phyloP scores from a whole-genome alignment of 1,140 invertebrate species.

The Latrodectus geometricus region DNA sequence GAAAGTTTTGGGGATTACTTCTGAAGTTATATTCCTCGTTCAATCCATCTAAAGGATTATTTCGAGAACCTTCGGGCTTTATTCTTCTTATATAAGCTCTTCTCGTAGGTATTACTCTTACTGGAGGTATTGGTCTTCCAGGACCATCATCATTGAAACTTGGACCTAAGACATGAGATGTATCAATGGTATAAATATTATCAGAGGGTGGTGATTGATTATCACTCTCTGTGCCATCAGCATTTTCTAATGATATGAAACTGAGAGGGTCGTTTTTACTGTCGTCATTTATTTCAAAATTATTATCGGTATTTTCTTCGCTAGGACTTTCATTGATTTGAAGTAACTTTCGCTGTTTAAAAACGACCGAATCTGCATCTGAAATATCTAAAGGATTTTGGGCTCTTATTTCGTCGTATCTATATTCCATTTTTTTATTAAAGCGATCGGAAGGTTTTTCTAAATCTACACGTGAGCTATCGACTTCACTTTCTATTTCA shows the following conservation, averaged over 20 bases:
- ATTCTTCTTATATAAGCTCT: constrained; percentile 49
- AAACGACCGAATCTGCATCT: not conserved
- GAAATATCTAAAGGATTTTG: not conserved
- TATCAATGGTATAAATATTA: not conserved
- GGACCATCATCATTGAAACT: constrained; percentile 22
- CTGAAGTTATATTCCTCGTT: constrained; percentile 24
- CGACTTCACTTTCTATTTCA: too few relatives aligned
- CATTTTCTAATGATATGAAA: not conserved
- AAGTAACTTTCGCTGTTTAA: constrained; percentile 25
- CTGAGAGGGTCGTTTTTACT: not conserved
- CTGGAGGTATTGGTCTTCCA: constrained; percentile 49
- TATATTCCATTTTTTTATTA: not conserved
- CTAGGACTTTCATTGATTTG: constrained; percentile 2
- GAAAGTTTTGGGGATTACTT: constrained; percentile 32
- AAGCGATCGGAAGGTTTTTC: too few relatives aligned
- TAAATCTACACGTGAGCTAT: too few relatives aligned
- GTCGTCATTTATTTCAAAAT: not conserved
- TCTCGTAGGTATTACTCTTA: constrained; percentile 49
- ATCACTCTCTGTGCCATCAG: constrained; percentile 12
- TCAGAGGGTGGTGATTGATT: not conserved
- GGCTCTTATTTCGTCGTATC: not conserved
- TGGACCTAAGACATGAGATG: constrained; percentile 49
- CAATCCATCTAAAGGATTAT: constrained; percentile 11
- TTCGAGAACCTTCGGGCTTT: constrained; percentile 15
- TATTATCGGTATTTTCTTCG: not conserved